Conservation (phyloP, 2,888 invertebrate genomes). For the Heliconius cydno region DNA sequence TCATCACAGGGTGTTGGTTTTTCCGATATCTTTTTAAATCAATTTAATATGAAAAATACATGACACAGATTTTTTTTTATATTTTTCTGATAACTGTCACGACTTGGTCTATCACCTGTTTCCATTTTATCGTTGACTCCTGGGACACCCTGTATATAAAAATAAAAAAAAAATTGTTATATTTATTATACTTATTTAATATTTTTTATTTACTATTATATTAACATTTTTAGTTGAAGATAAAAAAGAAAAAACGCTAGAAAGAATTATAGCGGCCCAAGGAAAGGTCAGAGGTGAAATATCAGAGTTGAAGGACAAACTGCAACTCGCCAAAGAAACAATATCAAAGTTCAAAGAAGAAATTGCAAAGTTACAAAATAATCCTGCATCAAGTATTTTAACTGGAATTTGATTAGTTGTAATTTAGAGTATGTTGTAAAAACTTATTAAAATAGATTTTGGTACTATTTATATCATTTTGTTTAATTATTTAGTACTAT, state of each 20-base stretch:
- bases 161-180: too few relatives aligned
- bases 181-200: background rate
- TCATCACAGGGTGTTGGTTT: too few relatives aligned
- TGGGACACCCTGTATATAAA: too few relatives aligned
- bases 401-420: conserved; percentile 39
- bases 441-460: background rate
- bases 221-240: conserved; percentile 93
- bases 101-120: too few relatives aligned
- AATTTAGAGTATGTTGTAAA: background rate
- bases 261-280: conserved; percentile 90
- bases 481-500: background rate
- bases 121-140: too few relatives aligned
- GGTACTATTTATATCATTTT: background rate
- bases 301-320: conserved; percentile 90
- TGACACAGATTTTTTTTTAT: too few relatives aligned
- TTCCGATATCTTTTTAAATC: too few relatives aligned
- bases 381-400: conserved; percentile 50
- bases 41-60: too few relatives aligned
- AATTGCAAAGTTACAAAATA: conserved; percentile 80
- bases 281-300: conserved; percentile 93
- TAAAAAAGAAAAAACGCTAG: conserved; percentile 91
- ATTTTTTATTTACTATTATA: background rate
- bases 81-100: too few relatives aligned
- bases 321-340: conserved; percentile 93
- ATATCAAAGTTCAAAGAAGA: conserved; percentile 92